Evolutionary conservation across 2,888 invertebrate species (phyloP), one percentile per base, ranked within the genome.

Genomic region (Stenodema calcarata): DNA sequence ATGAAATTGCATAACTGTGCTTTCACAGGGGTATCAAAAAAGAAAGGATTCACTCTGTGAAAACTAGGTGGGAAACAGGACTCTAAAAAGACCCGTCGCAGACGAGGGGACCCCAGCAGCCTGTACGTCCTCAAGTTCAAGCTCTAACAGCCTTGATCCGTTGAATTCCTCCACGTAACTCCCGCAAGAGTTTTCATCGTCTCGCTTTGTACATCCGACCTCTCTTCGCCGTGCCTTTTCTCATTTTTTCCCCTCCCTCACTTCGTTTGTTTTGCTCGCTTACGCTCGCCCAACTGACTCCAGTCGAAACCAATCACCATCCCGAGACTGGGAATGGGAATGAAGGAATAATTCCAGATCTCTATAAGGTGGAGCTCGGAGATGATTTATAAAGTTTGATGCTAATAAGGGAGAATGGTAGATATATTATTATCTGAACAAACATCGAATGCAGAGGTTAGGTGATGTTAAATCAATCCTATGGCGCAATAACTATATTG

Each of bases 91-190:
- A 44, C 44, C 44, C 16, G 44, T 44, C 44, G 50, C 50, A n/a
- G 0, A 16, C 16, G 6, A n/a, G 0, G 16, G 4, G 50, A 6
- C 70, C 70, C 11, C 28, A 16, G 14, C 27, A 30, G 16, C 30
- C 70, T 70, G 16, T 30, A 30, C 70, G 28, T 70, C 18, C 18
- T n/a, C 73, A 73, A 73, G 73, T 73, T 73, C 73, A 73, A 73
- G 73, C n/a, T 11, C n/a, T 3, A 30, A 18, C 73, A 30, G 16
- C 73, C 73, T 73, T 73, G 70, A 70, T 70, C 70, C 70, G 27
- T 70, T 70, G 73, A 73, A 73, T 73, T 73, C 73, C 73, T 35
- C 18, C 73, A 73, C 73, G 73, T 73, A 73, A 73, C 73, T 73
- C 73, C 73, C 73, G 73, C 30, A 35, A 73, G 7, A 73, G 73